Percentiles rank a stretch among this genome's conserved stretches.
Conservation (phyloP, 2,113 vertebrate species). For the Sylvilagus bachmani region DNA sequence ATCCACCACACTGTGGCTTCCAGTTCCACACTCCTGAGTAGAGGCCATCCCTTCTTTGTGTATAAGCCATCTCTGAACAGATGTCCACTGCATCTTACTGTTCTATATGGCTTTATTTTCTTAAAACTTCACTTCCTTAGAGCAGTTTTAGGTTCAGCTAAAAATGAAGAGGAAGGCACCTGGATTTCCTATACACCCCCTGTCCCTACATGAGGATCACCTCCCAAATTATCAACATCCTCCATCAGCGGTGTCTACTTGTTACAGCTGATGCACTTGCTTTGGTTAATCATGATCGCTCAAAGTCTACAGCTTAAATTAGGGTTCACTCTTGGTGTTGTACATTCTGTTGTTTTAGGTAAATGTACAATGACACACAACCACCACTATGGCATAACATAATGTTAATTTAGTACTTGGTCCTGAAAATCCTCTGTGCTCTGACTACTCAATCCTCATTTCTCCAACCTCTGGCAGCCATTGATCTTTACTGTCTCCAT, state of each 20-base stretch:
- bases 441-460: neutral
- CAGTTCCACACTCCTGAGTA: neutral
- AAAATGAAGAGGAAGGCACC: neutral
- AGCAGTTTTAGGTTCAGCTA: neutral
- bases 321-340: neutral
- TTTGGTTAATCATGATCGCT: neutral
- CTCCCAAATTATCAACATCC: neutral
- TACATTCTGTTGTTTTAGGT: no score
- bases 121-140: neutral
- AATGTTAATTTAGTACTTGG: neutral
- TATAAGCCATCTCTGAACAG: neutral
- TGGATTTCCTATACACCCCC: neutral
- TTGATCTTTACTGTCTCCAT: no score
- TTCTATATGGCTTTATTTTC: neutral
- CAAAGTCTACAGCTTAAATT: neutral
- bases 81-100: neutral
- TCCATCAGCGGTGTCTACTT: neutral
- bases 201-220: neutral
- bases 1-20: neutral
- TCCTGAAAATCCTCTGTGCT: neutral
- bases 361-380: no score
- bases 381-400: neutral
- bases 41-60: neutral
- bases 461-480: neutral
- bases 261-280: neutral